Conservation (phyloP, 2,888 invertebrate species). For the Geophilus truncorum region DNA sequence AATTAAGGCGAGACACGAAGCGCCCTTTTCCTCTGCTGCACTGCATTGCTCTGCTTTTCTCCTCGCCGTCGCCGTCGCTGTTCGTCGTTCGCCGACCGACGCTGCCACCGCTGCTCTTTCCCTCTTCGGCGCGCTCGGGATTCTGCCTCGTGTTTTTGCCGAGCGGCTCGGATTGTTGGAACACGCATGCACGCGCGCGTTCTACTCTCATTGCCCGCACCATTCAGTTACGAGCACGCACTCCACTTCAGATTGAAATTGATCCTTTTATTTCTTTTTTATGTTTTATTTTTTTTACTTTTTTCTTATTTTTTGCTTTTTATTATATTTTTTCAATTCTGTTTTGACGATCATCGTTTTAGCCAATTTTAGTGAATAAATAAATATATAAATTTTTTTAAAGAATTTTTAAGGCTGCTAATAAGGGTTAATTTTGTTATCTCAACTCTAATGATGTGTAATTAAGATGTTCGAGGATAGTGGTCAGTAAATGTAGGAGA, state of each 20-base stretch:
- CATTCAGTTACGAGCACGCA: background rate
- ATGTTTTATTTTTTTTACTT: background rate
- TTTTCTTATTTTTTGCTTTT: background rate
- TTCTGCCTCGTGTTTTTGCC: background rate
- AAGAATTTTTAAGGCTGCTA: too few species aligned
- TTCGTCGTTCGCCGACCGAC: background rate
- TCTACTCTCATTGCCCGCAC: background rate
- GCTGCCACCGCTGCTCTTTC: background rate
- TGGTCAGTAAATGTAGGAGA: too few species aligned
- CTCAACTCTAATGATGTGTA: too few species aligned
- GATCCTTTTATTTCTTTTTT: slow-evolving; percentile 16
- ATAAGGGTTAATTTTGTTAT: too few species aligned
- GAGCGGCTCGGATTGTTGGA: background rate
- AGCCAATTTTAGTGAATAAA: too few species aligned
- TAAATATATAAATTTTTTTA: too few species aligned
- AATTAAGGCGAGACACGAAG: slow-evolving; percentile 35
- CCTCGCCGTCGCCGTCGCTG: background rate
- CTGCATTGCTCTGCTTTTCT: background rate
- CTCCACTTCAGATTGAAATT: slow-evolving; percentile 30
- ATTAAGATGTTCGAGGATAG: too few species aligned
- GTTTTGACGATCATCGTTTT: background rate
- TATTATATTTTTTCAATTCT: background rate
- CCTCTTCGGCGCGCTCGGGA: slow-evolving; percentile 10
- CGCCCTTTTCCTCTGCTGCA: background rate
- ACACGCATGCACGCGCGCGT: slow-evolving; percentile 1